Percentiles rank a stretch among this genome's conserved stretches.
Conservation (phyloP, 2,113 vertebrate genomes). For the Pseudonaja textilis region DNA sequence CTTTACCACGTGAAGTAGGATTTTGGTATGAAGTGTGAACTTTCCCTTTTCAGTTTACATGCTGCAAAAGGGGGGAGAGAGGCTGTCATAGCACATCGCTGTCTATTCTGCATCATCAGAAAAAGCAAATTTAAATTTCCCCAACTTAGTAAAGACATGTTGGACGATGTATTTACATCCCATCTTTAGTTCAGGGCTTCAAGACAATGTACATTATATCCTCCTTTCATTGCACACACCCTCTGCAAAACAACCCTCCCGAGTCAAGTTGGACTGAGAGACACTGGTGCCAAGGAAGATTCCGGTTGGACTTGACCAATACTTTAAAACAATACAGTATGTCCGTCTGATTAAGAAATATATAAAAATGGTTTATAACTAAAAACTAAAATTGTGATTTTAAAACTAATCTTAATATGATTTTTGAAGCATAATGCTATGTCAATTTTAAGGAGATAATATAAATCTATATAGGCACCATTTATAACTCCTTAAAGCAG, state of each 20-base stretch:
- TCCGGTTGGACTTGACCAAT: not conserved
- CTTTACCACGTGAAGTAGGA: not conserved
- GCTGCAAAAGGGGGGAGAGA: not conserved
- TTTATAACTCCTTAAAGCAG: not conserved
- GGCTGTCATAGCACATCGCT: not conserved
- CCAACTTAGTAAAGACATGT: not conserved
- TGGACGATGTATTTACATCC: not conserved
- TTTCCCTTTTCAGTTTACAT: not conserved
- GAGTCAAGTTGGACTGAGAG: not conserved
- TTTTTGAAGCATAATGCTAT: not conserved
- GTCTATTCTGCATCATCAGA: not conserved
- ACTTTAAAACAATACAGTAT: not conserved
- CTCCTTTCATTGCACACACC: not conserved
- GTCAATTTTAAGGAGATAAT: not conserved
- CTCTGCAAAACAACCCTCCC: not conserved
- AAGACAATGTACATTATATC: not conserved
- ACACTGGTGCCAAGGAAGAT: not conserved
- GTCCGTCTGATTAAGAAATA: not conserved
- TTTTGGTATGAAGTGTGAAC: not conserved
- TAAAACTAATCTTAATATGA: not conserved
- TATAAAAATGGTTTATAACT: not conserved
- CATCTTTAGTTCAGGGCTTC: not conserved
- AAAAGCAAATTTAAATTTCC: not conserved
- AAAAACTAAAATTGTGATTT: not conserved
- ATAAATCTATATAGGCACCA: not conserved